These are phyloP conservation scores for Lepidonotus clava DNA, from an alignment of 2,888 invertebrate genomes.

Conservation along the genomic window DNA sequence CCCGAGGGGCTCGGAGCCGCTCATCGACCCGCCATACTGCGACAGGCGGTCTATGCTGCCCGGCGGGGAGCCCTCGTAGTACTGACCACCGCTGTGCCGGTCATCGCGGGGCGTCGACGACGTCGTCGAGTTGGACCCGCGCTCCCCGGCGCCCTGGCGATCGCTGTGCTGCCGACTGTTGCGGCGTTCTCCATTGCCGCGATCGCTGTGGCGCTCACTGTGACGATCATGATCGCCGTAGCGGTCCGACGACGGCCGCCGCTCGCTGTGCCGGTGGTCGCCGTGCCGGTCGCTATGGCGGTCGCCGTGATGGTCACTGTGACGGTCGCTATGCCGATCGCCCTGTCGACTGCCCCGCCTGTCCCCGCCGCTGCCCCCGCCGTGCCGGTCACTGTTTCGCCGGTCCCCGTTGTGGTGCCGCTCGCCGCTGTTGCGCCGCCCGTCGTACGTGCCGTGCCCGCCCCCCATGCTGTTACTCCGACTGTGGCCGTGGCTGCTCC, in stretches of 20 bases:
- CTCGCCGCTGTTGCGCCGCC: slow-evolving; percentile 27
- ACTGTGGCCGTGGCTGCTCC: slow-evolving; percentile 17
- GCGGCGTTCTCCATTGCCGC: not conserved
- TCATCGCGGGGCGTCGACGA: no score
- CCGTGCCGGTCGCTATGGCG: not conserved
- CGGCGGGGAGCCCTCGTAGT: slow-evolving; percentile 45
- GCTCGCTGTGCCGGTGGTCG: not conserved
- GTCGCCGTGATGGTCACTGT: slow-evolving; percentile 42
- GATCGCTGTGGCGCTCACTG: slow-evolving; percentile 50
- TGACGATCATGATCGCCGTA: slow-evolving; percentile 43
- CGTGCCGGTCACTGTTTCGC: slow-evolving; percentile 11
- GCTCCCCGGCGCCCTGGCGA: slow-evolving; percentile 15
- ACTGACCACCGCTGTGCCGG: not conserved
- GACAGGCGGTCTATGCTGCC: slow-evolving; percentile 53
- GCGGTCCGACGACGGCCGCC: slow-evolving; percentile 29
- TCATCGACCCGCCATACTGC: slow-evolving; percentile 5
- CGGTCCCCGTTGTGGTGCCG: not conserved
- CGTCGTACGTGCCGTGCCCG: not conserved
- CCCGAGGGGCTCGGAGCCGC: slow-evolving; percentile 13
- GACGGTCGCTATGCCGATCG: slow-evolving; percentile 19
- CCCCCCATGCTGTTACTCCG: slow-evolving; percentile 39
- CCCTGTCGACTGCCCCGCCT: not conserved
- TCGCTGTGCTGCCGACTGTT: slow-evolving; percentile 8
- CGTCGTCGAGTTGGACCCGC: not conserved
- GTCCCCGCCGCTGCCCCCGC: not conserved